Evolutionary conservation across 2,888 invertebrate species (phyloP).

Genomic region (Metalampra italica): DNA sequence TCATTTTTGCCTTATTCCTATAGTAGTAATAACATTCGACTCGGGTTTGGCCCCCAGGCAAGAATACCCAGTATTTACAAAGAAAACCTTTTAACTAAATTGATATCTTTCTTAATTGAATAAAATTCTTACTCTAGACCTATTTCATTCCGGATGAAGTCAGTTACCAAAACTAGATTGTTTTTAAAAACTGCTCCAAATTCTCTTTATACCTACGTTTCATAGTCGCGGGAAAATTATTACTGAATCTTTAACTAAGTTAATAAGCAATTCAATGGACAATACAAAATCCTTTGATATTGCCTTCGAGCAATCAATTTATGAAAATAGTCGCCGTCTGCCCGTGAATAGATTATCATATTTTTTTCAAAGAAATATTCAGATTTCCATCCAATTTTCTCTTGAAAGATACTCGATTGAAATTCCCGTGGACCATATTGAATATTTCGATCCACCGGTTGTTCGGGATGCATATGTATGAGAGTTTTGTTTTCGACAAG

Average conservation of each 20-base stretch:
- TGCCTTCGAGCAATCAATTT: slow-evolving; percentile 62
- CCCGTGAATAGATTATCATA: slow-evolving; percentile 64
- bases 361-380: slow-evolving; percentile 70
- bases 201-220: neutral
- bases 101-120: too few species aligned
- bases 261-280: slow-evolving; percentile 38
- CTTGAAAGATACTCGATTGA: slow-evolving; percentile 59
- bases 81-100: too few species aligned
- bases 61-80: too few species aligned
- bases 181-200: too few species aligned
- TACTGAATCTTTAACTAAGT: slow-evolving; percentile 20
- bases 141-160: too few species aligned
- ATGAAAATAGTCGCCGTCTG: slow-evolving; percentile 60
- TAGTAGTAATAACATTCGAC: too few species aligned
- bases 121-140: too few species aligned
- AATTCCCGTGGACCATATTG: slow-evolving; percentile 62
- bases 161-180: too few species aligned
- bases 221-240: neutral
- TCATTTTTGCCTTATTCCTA: too few species aligned
- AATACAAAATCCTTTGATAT: slow-evolving; percentile 57
- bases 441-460: slow-evolving; percentile 52
- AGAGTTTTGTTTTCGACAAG: slow-evolving; percentile 27
- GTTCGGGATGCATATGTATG: slow-evolving; percentile 52
- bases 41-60: too few species aligned
- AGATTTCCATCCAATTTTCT: slow-evolving; percentile 66